A percentile compares a stretch with the other conserved stretches of the same genome.
Evolutionary conservation across 1,140 invertebrate species (phyloP).

Genomic region (Elysia chlorotica): DNA sequence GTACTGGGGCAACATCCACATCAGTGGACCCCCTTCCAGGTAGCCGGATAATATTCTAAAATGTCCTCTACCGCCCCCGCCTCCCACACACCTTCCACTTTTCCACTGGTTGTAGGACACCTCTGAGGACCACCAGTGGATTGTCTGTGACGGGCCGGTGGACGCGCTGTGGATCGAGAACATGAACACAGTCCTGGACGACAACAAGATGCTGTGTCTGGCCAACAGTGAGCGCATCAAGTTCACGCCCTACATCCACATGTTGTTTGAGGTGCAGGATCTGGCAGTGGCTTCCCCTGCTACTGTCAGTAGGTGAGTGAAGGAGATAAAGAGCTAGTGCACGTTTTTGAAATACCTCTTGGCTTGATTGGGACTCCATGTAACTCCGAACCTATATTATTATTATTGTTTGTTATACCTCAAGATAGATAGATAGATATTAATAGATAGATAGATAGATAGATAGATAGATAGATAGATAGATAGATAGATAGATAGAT

Average conservation of each 20-base stretch:
- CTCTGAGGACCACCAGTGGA: constrained; percentile 58
- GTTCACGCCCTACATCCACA: constrained; percentile 62
- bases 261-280: constrained; percentile 65
- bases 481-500: too few relatives aligned
- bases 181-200: constrained; percentile 65
- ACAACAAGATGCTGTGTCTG: constrained; percentile 68
- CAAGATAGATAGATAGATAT: too few relatives aligned
- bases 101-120: not conserved
- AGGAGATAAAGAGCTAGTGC: too few relatives aligned
- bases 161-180: constrained; percentile 65
- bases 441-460: too few relatives aligned
- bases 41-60: too few relatives aligned
- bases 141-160: constrained; percentile 63
- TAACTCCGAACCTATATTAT: too few relatives aligned
- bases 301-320: constrained; percentile 60
- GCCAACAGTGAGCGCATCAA: constrained; percentile 64
- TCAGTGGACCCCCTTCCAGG: not conserved
- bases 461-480: too few relatives aligned
- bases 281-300: constrained; percentile 63
- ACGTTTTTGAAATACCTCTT: too few relatives aligned
- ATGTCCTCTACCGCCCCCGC: too few relatives aligned
- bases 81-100: too few relatives aligned
- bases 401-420: too few relatives aligned
- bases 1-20: not conserved
- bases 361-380: too few relatives aligned